These are phyloP conservation scores for Pseudocheirus occidentalis DNA, from an alignment of 2,797 vertebrate genomes.

Conservation along the genomic window DNA sequence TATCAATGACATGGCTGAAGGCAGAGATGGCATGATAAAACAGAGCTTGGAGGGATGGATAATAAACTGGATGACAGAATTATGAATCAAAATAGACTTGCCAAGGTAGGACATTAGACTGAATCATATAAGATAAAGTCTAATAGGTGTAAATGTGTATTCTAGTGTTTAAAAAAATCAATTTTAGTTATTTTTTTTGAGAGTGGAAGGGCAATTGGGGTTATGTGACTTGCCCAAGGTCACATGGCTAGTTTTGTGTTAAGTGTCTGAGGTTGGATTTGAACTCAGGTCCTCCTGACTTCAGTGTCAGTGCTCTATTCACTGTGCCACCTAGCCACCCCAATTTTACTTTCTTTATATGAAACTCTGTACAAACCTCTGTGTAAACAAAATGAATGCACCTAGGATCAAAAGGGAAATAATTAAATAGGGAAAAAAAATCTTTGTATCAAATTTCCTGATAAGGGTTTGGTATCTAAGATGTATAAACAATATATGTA, in stretches of 20 bases:
- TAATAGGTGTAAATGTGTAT: not conserved
- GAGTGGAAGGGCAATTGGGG: no score
- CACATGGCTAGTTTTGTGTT: no score
- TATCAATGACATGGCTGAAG: not conserved
- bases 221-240: no score
- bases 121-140: not conserved
- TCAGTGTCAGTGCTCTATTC: no score
- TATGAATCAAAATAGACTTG: not conserved
- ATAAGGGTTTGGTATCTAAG: not conserved
- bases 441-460: not conserved
- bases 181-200: not conserved
- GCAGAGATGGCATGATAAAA: not conserved
- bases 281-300: no score
- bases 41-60: not conserved
- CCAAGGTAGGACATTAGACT: not conserved
- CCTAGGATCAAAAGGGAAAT: not conserved
- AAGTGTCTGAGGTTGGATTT: no score
- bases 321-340: no score
- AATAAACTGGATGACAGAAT: not conserved
- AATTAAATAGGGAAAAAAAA: not conserved
- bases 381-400: not conserved
- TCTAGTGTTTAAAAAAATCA: not conserved
- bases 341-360: not conserved
- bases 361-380: not conserved
- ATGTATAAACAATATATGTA: not conserved